These are phyloP conservation scores for Coendou prehensilis DNA, from an alignment of 2,797 vertebrate species.

Conservation along the genomic window DNA sequence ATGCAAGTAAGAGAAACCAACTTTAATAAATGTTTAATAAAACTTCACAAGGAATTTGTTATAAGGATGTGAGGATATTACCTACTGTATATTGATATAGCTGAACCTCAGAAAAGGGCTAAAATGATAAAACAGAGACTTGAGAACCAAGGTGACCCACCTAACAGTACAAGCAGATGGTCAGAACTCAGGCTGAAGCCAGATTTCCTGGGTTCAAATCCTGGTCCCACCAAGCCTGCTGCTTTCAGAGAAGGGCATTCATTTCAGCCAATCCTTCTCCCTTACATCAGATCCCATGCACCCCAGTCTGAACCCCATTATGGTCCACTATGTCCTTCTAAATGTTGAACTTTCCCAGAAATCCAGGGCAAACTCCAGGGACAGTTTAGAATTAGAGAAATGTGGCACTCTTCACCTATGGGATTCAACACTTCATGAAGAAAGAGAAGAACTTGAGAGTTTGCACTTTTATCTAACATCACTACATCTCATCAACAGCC, in stretches of 20 bases:
- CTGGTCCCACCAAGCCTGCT: not conserved
- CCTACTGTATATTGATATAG: not conserved
- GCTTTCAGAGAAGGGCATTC: not conserved
- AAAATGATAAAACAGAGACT: not conserved
- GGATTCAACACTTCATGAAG: not conserved
- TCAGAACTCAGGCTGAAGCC: not conserved
- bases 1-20: not conserved
- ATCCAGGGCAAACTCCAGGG: not conserved
- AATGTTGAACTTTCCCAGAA: not conserved
- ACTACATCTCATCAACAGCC: not conserved
- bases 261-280: not conserved
- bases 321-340: not conserved
- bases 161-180: not conserved
- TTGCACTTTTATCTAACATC: not conserved
- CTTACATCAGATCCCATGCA: not conserved
- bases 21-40: not conserved
- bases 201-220: not conserved
- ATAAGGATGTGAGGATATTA: not conserved
- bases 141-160: not conserved
- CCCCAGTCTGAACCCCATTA: not conserved
- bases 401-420: not conserved
- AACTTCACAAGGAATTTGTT: constrained; percentile 13
- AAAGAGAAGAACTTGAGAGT: not conserved
- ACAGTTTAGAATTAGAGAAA: not conserved
- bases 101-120: not conserved